phyloP scores from a whole-genome alignment of 2,888 invertebrate species.

The Mythimna ferrago region DNA sequence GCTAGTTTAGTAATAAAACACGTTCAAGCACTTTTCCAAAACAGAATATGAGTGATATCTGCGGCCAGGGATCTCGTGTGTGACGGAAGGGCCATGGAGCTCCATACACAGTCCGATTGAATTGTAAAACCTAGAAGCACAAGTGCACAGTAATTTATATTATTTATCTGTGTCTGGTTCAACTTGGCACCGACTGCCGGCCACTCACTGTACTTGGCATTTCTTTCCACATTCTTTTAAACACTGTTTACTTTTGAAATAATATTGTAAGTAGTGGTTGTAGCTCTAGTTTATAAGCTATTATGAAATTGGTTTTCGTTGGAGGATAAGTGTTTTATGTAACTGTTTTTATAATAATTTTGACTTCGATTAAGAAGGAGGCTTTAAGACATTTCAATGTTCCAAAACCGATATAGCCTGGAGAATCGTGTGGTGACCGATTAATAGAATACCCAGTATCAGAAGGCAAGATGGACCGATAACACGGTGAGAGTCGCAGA shows the following conservation, averaged over 20 bases:
- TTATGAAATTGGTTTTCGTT: neutral
- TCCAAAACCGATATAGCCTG: neutral
- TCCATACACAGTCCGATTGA: conserved; percentile 54
- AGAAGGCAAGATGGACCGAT: too few species aligned
- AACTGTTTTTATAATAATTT: neutral
- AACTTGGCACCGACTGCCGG: conserved; percentile 50
- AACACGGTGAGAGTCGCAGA: too few species aligned
- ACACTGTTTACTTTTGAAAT: conserved; percentile 45
- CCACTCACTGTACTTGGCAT: conserved; percentile 58
- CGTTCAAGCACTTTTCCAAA: neutral
- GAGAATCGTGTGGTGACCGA: too few species aligned
- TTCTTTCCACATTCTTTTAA: conserved; percentile 58
- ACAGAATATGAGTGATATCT: neutral
- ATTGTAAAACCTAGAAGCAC: conserved; percentile 55
- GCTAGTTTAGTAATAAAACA: neutral
- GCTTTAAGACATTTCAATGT: neutral
- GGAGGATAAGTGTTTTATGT: neutral
- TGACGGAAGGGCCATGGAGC: conserved; percentile 59
- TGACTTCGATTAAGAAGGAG: too few species aligned
- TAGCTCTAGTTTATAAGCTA: neutral
- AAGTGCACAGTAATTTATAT: conserved; percentile 39
- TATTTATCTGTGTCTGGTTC: conserved; percentile 42
- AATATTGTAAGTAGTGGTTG: neutral
- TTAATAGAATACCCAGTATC: too few species aligned
- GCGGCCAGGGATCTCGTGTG: conserved; percentile 29